These are phyloP conservation scores for Caenorhabditis tropicalis DNA, from an alignment of 1,140 invertebrate species.

Conservation along the genomic window DNA sequence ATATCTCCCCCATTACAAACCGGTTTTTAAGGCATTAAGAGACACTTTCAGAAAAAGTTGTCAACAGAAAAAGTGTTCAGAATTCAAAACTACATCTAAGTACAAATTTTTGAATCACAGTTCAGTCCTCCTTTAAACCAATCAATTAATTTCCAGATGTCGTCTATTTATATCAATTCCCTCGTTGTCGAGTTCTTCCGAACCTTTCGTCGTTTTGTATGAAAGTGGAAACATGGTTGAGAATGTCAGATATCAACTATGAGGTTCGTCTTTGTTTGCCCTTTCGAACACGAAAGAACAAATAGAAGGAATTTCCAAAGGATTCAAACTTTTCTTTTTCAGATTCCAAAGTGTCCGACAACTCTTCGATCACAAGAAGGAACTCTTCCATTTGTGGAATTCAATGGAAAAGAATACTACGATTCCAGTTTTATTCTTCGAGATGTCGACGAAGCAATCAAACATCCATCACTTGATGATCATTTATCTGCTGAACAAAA, in stretches of 20 bases:
- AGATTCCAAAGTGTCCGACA: background rate
- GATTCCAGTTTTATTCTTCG: constrained; percentile 80
- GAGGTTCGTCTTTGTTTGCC: constrained; percentile 77
- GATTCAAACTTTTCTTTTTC: background rate
- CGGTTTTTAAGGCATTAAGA: too few relatives aligned
- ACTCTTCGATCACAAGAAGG: constrained; percentile 81
- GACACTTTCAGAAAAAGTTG: too few relatives aligned
- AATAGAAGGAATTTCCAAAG: background rate
- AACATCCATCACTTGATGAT: constrained; percentile 81
- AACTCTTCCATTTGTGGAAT: constrained; percentile 87
- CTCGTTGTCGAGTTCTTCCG: constrained; percentile 81
- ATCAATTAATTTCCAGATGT: background rate
- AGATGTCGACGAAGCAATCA: constrained; percentile 82
- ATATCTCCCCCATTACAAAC: too few relatives aligned
- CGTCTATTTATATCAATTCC: constrained; percentile 89
- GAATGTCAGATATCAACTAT: constrained; percentile 86
- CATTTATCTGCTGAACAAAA: constrained; percentile 82
- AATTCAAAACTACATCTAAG: too few relatives aligned
- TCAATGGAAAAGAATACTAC: constrained; percentile 89
- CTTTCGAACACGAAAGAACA: background rate
- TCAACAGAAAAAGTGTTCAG: too few relatives aligned
- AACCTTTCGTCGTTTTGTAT: constrained; percentile 90
- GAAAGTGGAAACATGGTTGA: constrained; percentile 91
- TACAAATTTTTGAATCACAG: too few relatives aligned
- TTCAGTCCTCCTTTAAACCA: too few relatives aligned